Evolutionary conservation across 2,797 vertebrate genomes (phyloP).

Genomic region (Poecilia picta): DNA sequence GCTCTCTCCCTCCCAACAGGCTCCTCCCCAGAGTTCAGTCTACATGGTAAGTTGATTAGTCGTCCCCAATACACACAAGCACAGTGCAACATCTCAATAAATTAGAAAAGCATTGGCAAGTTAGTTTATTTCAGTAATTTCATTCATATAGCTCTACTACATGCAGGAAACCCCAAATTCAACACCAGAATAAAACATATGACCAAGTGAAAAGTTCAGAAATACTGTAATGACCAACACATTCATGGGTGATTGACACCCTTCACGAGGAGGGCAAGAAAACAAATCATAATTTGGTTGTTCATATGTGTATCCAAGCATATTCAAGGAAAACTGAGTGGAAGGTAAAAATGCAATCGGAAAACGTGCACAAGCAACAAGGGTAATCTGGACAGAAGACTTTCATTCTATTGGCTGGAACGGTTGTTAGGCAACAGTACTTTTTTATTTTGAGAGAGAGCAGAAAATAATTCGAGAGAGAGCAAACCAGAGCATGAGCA

Average conservation of each 20-base stretch:
- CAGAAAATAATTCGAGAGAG: too few relatives aligned
- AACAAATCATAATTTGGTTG: not conserved
- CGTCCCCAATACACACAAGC: slow-evolving; percentile 30
- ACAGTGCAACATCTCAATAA: not conserved
- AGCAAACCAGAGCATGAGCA: too few relatives aligned
- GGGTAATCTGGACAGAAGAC: not conserved
- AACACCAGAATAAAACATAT: not conserved
- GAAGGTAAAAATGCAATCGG: not conserved
- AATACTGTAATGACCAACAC: not conserved
- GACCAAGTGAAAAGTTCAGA: not conserved
- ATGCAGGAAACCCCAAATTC: not conserved
- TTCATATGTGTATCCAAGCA: not conserved
- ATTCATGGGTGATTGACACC: not conserved
- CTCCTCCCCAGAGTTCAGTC: slow-evolving; percentile 73
- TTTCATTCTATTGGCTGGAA: too few relatives aligned
- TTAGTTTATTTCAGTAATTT: not conserved
- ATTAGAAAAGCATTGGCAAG: not conserved
- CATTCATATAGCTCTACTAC: not conserved
- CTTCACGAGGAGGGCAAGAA: not conserved
- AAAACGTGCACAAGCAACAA: not conserved
- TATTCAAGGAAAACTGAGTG: not conserved
- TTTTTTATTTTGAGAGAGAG: too few relatives aligned
- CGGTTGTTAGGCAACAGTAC: too few relatives aligned
- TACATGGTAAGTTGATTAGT: slow-evolving; percentile 84
- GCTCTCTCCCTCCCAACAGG: slow-evolving; percentile 64